Evolutionary conservation across 2,888 invertebrate species (phyloP).

Genomic region (Xylocampa areola): DNA sequence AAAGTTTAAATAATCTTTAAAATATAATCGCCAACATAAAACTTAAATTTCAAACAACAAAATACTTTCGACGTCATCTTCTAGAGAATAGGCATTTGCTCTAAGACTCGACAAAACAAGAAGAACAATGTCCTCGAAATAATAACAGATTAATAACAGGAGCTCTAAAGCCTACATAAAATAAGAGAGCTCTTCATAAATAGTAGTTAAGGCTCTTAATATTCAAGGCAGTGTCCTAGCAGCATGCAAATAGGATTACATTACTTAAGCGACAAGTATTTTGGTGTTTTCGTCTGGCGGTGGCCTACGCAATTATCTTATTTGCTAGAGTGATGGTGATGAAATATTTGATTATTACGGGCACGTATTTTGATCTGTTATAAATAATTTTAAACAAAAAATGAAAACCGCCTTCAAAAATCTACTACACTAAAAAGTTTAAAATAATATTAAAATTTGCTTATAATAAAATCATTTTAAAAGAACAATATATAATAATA

Average conservation of each 20-base stretch:
- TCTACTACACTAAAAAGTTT: too few species aligned
- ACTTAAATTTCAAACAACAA: too few species aligned
- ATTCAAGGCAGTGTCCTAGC: conserved; percentile 57
- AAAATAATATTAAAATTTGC: too few species aligned
- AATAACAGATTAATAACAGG: conserved; percentile 44
- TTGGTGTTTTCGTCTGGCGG: conserved; percentile 56
- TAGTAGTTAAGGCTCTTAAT: conserved; percentile 53
- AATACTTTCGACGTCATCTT: too few species aligned
- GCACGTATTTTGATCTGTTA: conserved; percentile 12
- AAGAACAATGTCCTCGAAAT: conserved; percentile 13
- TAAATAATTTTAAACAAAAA: not conserved
- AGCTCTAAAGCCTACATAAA: conserved; percentile 38
- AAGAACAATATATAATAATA: too few species aligned
- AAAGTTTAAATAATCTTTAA: too few species aligned
- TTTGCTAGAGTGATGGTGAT: conserved; percentile 39
- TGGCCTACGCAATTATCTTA: conserved; percentile 43
- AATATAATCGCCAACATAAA: too few species aligned
- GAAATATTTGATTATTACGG: not conserved
- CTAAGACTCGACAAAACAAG: conserved; percentile 3
- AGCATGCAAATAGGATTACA: conserved; percentile 75
- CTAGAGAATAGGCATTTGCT: too few species aligned
- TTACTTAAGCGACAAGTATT: conserved; percentile 68
- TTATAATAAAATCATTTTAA: too few species aligned
- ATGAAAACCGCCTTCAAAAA: too few species aligned
- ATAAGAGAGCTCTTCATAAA: conserved; percentile 35